Base-by-base conservation (phyloP, 2,113 vertebrate genomes). In the Syrmaticus mikado region DNA sequence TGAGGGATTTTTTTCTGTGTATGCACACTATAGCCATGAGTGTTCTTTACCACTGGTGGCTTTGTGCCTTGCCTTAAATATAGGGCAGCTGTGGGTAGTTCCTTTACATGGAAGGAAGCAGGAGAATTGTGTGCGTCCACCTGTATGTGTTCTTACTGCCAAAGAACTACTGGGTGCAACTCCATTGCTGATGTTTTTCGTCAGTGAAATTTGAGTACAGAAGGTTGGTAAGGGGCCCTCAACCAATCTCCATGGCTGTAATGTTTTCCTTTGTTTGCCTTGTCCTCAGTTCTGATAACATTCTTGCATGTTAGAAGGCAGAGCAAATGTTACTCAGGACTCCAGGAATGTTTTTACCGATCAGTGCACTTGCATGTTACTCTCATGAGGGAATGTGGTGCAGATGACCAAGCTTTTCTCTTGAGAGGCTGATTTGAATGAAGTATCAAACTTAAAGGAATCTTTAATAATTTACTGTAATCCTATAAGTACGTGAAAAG, bases 231-330 rank as follows among this genome's bases (percentile, higher is more conserved):
- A 13, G 13, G 38, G 68, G 81, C 90, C 62, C 78, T 91, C 94
- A 95, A 94, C 92, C 73, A 65, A 34, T 93, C 90, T 96, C 87
- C 93, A 73, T 92, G 94, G 92, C 97, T 98, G 90, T 95, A 91
- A 52, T 76, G 48, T 95, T 96, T 89, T 72, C 89, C 85, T 95
- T 74, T 96, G 90, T 96, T 92, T 97, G 92, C 97, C 85, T 16
- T 94, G 89, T 95, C 80, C 71, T 95, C 46, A 71, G 34, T 95
- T 81, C 71, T 95, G 66, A 24, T 89, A 89, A 87, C 28, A 66
- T 82, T 76, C 67, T 83, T 85, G 85, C 85, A 36, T 88, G 45
- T 93, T 95, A 93, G 79, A 88, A 94, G 86, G 41, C 53, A 72
- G 68, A 87, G 34, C 74, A 87, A 82, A 65, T 1, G 4, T 53